These are phyloP conservation scores for Lapara coniferarum DNA, from an alignment of 2,888 invertebrate genomes.

Conservation along the genomic window DNA sequence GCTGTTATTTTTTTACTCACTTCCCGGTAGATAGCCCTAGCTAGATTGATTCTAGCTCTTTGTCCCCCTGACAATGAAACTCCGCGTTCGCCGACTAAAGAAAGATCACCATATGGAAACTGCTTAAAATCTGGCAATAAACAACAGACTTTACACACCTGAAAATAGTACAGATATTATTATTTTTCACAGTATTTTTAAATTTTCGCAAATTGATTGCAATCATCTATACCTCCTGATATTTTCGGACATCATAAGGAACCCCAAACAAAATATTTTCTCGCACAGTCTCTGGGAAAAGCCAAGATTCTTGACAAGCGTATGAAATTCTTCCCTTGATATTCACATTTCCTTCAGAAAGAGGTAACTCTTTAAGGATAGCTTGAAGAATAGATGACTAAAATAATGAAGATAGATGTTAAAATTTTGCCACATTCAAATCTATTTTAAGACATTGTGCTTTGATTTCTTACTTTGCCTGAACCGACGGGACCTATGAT, in stretches of 20 bases:
- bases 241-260: constrained; percentile 84
- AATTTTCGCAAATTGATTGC: constrained; percentile 27
- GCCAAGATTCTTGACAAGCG: constrained; percentile 93
- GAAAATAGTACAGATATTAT: constrained; percentile 28
- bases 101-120: constrained; percentile 90
- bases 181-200: not conserved
- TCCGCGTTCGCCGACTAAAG: constrained; percentile 92
- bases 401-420: constrained; percentile 38
- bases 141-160: constrained; percentile 87
- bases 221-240: constrained; percentile 76
- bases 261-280: constrained; percentile 93
- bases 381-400: constrained; percentile 86
- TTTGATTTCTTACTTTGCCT: constrained; percentile 84
- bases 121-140: constrained; percentile 88
- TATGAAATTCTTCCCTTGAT: constrained; percentile 87
- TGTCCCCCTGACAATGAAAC: constrained; percentile 93
- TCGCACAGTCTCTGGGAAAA: constrained; percentile 88
- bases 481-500: constrained; percentile 95
- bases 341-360: constrained; percentile 82
- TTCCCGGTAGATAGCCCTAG: constrained; percentile 89
- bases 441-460: not conserved
- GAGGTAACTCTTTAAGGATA: constrained; percentile 87
- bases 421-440: constrained; percentile 17
- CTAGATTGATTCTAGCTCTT: constrained; percentile 91
- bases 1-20: constrained; percentile 71